phyloP scores from a whole-genome alignment of 2,888 invertebrate genomes.

The Oscheius onirici region DNA sequence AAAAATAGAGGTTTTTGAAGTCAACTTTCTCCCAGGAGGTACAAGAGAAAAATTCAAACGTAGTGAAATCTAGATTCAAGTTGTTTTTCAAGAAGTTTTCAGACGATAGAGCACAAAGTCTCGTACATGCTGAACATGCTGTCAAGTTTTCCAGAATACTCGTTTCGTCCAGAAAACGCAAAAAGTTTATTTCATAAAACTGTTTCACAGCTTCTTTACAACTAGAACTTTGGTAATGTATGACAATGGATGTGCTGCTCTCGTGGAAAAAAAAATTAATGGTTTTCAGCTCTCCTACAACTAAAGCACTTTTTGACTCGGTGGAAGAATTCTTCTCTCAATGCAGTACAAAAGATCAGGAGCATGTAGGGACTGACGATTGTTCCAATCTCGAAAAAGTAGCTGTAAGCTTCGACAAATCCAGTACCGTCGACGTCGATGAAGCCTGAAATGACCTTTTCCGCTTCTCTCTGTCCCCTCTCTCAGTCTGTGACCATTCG shows the following conservation, averaged over 20 bases:
- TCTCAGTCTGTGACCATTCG: not conserved
- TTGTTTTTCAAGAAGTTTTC: no score
- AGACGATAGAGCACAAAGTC: no score
- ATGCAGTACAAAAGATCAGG: constrained; percentile 23
- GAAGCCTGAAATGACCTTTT: constrained; percentile 20
- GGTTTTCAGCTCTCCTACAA: not conserved
- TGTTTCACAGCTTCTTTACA: no score
- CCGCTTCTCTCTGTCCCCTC: not conserved
- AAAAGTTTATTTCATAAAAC: not conserved
- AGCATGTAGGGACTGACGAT: constrained; percentile 27
- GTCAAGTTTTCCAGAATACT: no score
- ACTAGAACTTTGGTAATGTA: no score
- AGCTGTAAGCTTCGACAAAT: constrained; percentile 29
- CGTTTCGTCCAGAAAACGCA: not conserved
- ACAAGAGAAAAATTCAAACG: no score
- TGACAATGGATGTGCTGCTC: no score
- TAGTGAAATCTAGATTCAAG: no score
- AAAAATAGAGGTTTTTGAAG: no score
- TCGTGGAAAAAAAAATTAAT: no score
- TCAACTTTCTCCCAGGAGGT: no score
- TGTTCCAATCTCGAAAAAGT: constrained; percentile 31
- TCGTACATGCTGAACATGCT: no score
- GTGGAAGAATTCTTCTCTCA: constrained; percentile 21
- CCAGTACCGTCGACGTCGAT: constrained; percentile 18
- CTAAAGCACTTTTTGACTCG: not conserved